These are phyloP conservation scores for Sinelater perroti DNA, from an alignment of 2,888 invertebrate genomes.

Conservation along the genomic window DNA sequence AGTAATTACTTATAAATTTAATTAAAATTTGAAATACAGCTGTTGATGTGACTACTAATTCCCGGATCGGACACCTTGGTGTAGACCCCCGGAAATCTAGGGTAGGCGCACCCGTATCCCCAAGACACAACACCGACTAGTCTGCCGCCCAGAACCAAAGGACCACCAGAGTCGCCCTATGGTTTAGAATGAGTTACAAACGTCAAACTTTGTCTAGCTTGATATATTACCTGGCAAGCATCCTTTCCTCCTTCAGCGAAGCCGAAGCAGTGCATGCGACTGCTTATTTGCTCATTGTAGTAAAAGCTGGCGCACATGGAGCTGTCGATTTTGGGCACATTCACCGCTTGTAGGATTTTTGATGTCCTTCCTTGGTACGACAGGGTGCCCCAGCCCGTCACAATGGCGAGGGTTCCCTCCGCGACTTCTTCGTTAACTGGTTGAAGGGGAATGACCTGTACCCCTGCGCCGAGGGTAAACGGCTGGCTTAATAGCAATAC, in stretches of 20 bases:
- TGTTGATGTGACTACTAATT: constrained; percentile 1
- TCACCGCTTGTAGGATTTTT: constrained; percentile 3
- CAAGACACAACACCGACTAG: constrained; percentile 19
- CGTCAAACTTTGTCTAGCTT: too few relatives aligned
- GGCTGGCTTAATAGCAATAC: background rate
- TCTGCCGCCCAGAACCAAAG: constrained; percentile 2
- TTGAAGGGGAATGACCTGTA: background rate
- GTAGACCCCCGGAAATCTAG: constrained; percentile 18
- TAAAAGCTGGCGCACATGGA: background rate
- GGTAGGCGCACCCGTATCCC: constrained; percentile 19
- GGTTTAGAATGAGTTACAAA: background rate
- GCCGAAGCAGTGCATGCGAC: constrained; percentile 17
- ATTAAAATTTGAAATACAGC: background rate
- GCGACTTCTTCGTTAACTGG: background rate
- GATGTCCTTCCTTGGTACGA: background rate
- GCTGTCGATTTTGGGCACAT: background rate
- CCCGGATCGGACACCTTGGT: constrained; percentile 14
- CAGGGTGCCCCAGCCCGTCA: constrained; percentile 11
- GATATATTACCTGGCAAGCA: constrained; percentile 25
- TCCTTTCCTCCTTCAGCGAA: constrained; percentile 13
- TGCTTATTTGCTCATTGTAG: background rate
- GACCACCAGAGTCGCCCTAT: constrained; percentile 25
- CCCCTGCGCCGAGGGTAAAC: background rate
- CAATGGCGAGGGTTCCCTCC: background rate
- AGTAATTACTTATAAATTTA: background rate